These are phyloP conservation scores for Drosophila meridionalis DNA, from an alignment of 2,888 invertebrate genomes.

Conservation along the genomic window DNA sequence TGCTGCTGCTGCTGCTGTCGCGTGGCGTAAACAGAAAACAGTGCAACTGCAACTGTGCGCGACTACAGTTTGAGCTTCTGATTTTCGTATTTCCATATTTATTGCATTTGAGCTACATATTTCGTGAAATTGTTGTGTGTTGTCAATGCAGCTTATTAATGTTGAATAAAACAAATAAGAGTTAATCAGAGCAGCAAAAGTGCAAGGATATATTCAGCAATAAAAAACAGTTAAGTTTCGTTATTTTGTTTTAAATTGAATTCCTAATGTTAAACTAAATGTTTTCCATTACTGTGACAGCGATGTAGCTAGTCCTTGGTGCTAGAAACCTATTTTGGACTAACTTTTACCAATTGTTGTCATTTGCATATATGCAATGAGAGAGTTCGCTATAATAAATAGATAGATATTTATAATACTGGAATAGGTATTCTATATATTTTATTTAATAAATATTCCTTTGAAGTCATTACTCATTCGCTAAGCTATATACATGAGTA, in stretches of 20 bases:
- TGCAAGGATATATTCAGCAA: constrained; percentile 14
- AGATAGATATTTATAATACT: background rate
- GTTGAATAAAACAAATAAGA: constrained; percentile 43
- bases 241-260: constrained; percentile 11
- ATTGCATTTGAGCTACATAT: constrained; percentile 20
- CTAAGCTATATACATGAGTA: background rate
- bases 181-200: constrained; percentile 33
- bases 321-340: background rate
- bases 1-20: constrained; percentile 22
- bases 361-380: background rate
- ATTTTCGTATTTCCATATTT: constrained; percentile 2
- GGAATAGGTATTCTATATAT: too few species aligned
- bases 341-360: background rate
- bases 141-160: constrained; percentile 50
- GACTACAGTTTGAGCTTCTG: constrained; percentile 36
- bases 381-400: background rate
- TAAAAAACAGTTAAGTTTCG: constrained; percentile 48
- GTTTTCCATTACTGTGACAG: background rate
- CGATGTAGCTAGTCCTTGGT: background rate
- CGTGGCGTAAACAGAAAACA: constrained; percentile 67
- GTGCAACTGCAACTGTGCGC: constrained; percentile 76
- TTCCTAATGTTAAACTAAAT: background rate
- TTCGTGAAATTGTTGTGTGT: constrained; percentile 35
- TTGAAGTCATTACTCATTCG: background rate
- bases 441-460: background rate